Conservation (phyloP, 92 coral and sea anemone species). For the Porites evermanni region DNA sequence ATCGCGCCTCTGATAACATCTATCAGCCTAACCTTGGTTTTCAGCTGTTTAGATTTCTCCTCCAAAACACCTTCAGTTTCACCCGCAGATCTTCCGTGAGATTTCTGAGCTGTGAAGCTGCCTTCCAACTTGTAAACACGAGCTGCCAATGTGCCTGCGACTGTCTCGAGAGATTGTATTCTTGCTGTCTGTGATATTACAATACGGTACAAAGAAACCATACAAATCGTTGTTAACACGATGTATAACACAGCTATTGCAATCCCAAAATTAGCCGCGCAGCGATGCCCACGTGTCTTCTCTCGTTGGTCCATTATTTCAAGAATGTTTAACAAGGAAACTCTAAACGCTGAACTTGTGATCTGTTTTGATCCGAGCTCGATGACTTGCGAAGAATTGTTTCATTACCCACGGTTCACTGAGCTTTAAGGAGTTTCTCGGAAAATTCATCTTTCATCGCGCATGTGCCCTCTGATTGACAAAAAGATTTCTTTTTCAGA, state of each 20-base stretch:
- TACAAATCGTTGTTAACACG: slow-evolving; percentile 51
- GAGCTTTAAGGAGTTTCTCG: slow-evolving; percentile 41
- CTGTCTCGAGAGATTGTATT: slow-evolving; percentile 71
- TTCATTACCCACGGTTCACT: slow-evolving; percentile 30
- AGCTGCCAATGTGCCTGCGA: slow-evolving; percentile 49
- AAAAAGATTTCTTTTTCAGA: not conserved
- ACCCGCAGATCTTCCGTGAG: slow-evolving; percentile 41
- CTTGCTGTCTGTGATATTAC: slow-evolving; percentile 71
- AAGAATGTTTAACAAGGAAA: slow-evolving; percentile 24
- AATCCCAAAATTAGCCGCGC: slow-evolving; percentile 14
- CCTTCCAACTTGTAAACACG: slow-evolving; percentile 68
- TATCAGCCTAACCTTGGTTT: slow-evolving; percentile 22
- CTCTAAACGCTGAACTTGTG: slow-evolving; percentile 15
- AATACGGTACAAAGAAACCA: slow-evolving; percentile 54
- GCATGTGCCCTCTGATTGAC: slow-evolving; percentile 52
- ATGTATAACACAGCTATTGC: slow-evolving; percentile 43
- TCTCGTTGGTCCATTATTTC: slow-evolving; percentile 27
- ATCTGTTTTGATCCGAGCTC: slow-evolving; percentile 7
- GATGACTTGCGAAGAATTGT: not conserved
- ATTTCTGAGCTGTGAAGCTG: slow-evolving; percentile 62
- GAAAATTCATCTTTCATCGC: slow-evolving; percentile 33
- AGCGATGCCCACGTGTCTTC: slow-evolving; percentile 39
- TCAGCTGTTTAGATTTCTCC: slow-evolving; percentile 40
- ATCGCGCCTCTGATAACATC: not conserved
- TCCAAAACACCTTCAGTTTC: slow-evolving; percentile 28